Base-by-base conservation (phyloP, 2,797 vertebrate genomes). In the Vultur gryphus region DNA sequence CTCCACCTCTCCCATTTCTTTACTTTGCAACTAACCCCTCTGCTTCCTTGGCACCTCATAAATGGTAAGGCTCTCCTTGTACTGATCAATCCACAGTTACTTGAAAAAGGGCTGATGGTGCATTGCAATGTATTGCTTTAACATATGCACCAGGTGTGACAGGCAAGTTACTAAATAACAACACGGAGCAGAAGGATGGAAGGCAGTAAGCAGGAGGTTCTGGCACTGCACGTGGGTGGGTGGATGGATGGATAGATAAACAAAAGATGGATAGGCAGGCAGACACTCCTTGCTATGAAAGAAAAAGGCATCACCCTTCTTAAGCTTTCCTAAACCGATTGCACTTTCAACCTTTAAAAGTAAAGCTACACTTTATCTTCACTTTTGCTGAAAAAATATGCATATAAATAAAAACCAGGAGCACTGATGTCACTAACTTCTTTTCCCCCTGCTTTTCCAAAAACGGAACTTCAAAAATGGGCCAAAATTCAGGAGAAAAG, bases 401-500 rank as follows among this genome's bases (percentile, higher is more conserved):
- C 85, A 62, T 16, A 77, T 48, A 91, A 95, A 88, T 94, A 95
- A 89, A 92, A 82, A 39, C 11, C 82, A 95, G 95, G 93, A 96
- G 93, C 79, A 61, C 90, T 90, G 85, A 96, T 94, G 91, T 93
- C 89, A 95, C 84, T 67, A 90, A 83, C 85, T 95, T 94, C 89
- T 96, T 91, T 89, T 57, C 82, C 84, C 90, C 78, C 64, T 83
- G 89, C 89, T 93, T 75, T 92, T 93, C 76, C 91, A 88, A 79
- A 85, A 96, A 84, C 85, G 67, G 91, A 93, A 94, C 78, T 64
- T 65, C 84, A 78, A 75, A 95, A 89, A 84, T 46, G 92, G 91
- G 90, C 95, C 96, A 97, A 84, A 96, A 84, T 77, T 43, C 93
- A 94, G 93, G 94, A 98, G 97, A 98, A 97, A 98, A 98, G 90